Conservation (phyloP, 2,888 invertebrate genomes). For the Parnassius apollo region DNA sequence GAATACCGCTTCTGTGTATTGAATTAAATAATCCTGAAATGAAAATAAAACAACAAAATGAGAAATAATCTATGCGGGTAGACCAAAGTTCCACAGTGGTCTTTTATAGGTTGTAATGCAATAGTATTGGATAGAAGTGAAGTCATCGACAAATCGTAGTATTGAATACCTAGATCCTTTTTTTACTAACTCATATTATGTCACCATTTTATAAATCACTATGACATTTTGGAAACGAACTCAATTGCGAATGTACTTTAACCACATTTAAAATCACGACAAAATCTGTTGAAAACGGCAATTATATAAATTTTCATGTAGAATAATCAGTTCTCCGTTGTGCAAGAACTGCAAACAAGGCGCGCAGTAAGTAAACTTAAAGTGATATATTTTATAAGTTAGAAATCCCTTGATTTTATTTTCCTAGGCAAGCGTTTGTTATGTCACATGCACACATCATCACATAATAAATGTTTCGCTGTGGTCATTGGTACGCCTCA, state of each 20-base stretch:
- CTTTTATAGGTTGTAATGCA: too few relatives aligned
- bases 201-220: too few relatives aligned
- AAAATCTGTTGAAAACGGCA: conserved; percentile 17
- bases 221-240: conserved; percentile 14
- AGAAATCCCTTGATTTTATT: conserved; percentile 20
- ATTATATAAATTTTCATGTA: conserved; percentile 23
- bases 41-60: too few relatives aligned
- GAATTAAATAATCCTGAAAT: too few relatives aligned
- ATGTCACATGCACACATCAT: conserved; percentile 23
- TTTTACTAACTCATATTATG: too few relatives aligned
- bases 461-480: conserved; percentile 29
- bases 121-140: too few relatives aligned
- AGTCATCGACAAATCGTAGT: too few relatives aligned
- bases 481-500: conserved; percentile 39
- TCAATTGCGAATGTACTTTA: conserved; percentile 14
- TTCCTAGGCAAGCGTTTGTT: conserved; percentile 20
- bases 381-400: conserved; percentile 21
- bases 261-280: conserved; percentile 1
- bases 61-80: too few relatives aligned
- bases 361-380: conserved; percentile 10
- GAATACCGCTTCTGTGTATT: too few relatives aligned
- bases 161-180: too few relatives aligned
- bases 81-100: too few relatives aligned
- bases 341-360: conserved; percentile 19
- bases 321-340: conserved; percentile 16